These are phyloP conservation scores for Hyla sarda DNA, from an alignment of 2,113 vertebrate genomes.

Conservation along the genomic window DNA sequence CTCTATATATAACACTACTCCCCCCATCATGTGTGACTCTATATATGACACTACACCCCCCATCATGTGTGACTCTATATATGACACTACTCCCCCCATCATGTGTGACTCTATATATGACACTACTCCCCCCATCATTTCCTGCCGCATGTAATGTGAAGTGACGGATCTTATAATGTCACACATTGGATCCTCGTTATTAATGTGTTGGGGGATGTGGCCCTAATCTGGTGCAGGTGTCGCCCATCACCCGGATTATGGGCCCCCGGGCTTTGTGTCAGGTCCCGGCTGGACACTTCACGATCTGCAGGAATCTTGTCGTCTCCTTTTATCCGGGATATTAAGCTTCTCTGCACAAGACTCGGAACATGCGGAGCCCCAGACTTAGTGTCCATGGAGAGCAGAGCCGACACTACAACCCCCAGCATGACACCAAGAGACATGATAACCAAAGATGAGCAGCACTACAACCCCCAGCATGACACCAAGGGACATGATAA, in stretches of 20 bases:
- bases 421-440: too few relatives aligned
- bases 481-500: too few relatives aligned
- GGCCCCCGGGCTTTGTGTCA: conserved; percentile 10
- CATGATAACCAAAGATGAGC: too few relatives aligned
- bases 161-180: background rate
- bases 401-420: too few relatives aligned
- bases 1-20: too few relatives aligned
- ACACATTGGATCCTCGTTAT: background rate
- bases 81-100: too few relatives aligned
- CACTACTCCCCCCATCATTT: background rate
- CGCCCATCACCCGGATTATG: conserved; percentile 23
- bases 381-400: background rate
- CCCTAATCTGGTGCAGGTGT: conserved; percentile 62
- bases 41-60: too few relatives aligned
- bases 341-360: conserved; percentile 4
- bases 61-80: too few relatives aligned
- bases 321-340: conserved; percentile 22
- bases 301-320: background rate
- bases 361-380: background rate
- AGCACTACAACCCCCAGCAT: too few relatives aligned
- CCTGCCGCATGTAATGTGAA: background rate
- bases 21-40: too few relatives aligned
- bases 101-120: too few relatives aligned
- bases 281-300: conserved; percentile 13
- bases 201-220: background rate